Conservation (phyloP, 2,797 vertebrate genomes). For the Uromys caudimaculatus region DNA sequence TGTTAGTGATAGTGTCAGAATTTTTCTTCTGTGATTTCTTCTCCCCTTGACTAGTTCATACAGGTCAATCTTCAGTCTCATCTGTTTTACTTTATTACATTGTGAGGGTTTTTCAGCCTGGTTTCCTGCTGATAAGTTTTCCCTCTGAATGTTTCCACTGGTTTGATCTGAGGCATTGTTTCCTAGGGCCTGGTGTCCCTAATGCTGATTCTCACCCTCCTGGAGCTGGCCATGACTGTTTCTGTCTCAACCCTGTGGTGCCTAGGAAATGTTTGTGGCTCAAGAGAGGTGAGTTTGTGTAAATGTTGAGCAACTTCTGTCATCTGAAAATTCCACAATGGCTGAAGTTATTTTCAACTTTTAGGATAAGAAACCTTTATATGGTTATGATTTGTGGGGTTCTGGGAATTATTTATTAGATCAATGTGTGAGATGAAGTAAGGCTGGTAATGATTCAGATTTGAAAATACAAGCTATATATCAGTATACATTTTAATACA, state of each 20-base stretch:
- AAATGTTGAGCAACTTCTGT: not conserved
- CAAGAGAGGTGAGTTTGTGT: conserved; percentile 37
- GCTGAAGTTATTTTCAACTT: not conserved
- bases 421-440: not conserved
- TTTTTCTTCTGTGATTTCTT: not conserved
- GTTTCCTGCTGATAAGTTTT: not conserved
- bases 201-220: conserved; percentile 55
- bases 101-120: not conserved
- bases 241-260: not conserved
- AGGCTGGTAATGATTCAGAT: not conserved
- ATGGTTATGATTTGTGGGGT: not conserved
- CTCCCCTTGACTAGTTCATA: not conserved
- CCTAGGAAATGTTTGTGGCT: not conserved
- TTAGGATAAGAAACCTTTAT: not conserved
- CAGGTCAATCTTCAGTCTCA: not conserved
- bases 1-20: not conserved
- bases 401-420: not conserved
- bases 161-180: not conserved
- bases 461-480: not conserved
- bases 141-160: not conserved
- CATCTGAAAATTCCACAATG: not conserved
- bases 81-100: not conserved
- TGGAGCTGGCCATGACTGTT: not conserved
- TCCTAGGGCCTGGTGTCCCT: conserved; percentile 52
- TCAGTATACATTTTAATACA: not conserved